These are phyloP conservation scores for Salarias fasciatus DNA, from an alignment of 2,797 vertebrate species.

Conservation along the genomic window DNA sequence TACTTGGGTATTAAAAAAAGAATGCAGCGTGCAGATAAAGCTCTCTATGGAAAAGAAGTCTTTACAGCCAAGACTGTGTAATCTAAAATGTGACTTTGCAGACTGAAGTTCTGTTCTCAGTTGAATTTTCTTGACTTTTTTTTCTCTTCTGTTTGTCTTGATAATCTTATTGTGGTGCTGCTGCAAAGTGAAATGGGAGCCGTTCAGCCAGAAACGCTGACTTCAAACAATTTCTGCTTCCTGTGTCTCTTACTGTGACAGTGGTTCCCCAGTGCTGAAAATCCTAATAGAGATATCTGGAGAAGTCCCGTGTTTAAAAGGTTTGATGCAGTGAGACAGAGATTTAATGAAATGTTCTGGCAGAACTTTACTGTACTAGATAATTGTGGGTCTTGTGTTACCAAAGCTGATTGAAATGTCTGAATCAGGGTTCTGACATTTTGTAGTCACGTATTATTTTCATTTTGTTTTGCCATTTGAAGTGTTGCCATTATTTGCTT, in stretches of 20 bases:
- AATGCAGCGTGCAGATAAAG: too few relatives aligned
- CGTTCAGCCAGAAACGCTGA: constrained; percentile 42
- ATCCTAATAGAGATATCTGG: constrained; percentile 10
- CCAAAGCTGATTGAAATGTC: constrained; percentile 8
- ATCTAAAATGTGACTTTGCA: constrained; percentile 7
- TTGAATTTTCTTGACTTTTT: constrained; percentile 15
- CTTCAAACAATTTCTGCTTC: constrained; percentile 25
- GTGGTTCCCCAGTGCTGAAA: constrained; percentile 49
- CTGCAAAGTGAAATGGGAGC: constrained; percentile 30
- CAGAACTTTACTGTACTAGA: constrained; percentile 34
- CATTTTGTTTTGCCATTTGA: constrained; percentile 2
- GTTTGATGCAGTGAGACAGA: constrained; percentile 14
- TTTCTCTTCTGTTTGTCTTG: constrained; percentile 10
- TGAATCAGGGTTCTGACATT: constrained; percentile 2
- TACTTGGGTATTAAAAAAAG: too few relatives aligned
- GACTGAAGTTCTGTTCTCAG: constrained; percentile 10
- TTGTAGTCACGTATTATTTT: background rate
- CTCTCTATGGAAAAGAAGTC: too few relatives aligned
- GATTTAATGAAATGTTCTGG: constrained; percentile 45
- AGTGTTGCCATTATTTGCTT: constrained; percentile 4
- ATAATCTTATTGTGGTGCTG: constrained; percentile 30
- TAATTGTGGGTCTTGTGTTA: background rate
- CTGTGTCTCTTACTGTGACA: constrained; percentile 10
- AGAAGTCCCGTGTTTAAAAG: constrained; percentile 43
- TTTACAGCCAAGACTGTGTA: background rate